Base-by-base conservation (phyloP, 2,797 vertebrate genomes). In the Sphenodon punctatus region DNA sequence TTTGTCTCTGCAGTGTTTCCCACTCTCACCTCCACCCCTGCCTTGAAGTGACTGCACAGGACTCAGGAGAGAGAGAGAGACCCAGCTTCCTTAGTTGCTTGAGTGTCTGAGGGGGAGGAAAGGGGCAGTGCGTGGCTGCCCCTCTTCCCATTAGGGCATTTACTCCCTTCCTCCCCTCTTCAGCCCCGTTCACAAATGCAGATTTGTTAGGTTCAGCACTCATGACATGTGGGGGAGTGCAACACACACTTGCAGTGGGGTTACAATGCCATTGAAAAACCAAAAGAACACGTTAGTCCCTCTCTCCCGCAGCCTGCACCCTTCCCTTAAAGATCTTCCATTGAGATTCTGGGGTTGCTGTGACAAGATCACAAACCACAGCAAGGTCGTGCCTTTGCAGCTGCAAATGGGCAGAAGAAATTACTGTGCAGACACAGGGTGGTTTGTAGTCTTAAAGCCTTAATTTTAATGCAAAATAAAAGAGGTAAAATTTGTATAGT, bases 401-500 rank as follows among this genome's bases (percentile, higher is more conserved):
- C 41, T 38, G 56, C 23, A 51, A 63, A 73, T 38, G 61, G 70
- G 25, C 63, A 39, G 82, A 90, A 89, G 42, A 78, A 78, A n/a
- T 81, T 55, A 66, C 49, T 8, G 34, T 49, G 53, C 32, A 78
- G 76, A 67, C 22, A 23, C 59, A 75, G 75, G 74, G 49, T 16
- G 67, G 70, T 82, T 80, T 53, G 85, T 75, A 93, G 86, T 91
- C 88, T 90, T 86, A 88, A 95, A 94, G 94, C 92, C 88, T 96
- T 97, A 96, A 96, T 95, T 96, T 95, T 90, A 95, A 94, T 95
- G 94, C 86, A 96, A 95, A 96, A 96, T 95, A 95, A 92, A 93
- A 66, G 84, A 92, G 88, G 90, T 91, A 93, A 92, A 93, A 92
- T 95, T 92, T 94, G 91, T 94, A 93, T 93, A 91, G 90, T 90